Conservation (phyloP, 2,113 vertebrate genomes). For the Cygnus buccinator region DNA sequence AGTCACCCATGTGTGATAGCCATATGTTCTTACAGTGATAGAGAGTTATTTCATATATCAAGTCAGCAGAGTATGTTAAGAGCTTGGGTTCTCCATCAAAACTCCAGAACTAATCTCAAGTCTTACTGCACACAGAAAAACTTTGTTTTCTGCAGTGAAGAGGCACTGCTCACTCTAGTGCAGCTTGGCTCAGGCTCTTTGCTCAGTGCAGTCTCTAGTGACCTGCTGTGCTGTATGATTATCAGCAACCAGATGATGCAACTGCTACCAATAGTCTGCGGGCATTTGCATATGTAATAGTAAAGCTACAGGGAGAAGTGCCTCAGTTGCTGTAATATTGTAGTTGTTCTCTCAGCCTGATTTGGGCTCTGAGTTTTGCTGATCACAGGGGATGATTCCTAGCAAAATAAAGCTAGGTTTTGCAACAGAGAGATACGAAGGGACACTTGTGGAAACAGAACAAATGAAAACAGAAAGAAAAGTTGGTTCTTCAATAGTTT, state of each 20-base stretch:
- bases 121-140: accelerated
- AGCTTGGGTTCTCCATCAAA: neutral
- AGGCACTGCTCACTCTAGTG: accelerated
- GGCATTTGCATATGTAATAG: neutral
- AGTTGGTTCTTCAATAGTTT: neutral
- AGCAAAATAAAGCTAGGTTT: neutral
- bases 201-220: neutral
- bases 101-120: neutral
- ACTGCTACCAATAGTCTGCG: neutral
- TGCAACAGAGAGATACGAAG: neutral
- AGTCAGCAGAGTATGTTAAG: neutral
- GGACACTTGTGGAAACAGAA: neutral
- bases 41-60: neutral
- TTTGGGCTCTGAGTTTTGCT: neutral
- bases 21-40: neutral
- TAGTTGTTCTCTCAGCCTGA: neutral
- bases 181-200: neutral
- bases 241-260: accelerated
- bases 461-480: neutral
- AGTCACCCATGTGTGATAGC: neutral
- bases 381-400: neutral
- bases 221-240: neutral
- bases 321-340: neutral
- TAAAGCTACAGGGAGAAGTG: neutral
- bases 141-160: neutral